phyloP scores from a whole-genome alignment of 2,888 invertebrate genomes.

The Pegoplata infirma region DNA sequence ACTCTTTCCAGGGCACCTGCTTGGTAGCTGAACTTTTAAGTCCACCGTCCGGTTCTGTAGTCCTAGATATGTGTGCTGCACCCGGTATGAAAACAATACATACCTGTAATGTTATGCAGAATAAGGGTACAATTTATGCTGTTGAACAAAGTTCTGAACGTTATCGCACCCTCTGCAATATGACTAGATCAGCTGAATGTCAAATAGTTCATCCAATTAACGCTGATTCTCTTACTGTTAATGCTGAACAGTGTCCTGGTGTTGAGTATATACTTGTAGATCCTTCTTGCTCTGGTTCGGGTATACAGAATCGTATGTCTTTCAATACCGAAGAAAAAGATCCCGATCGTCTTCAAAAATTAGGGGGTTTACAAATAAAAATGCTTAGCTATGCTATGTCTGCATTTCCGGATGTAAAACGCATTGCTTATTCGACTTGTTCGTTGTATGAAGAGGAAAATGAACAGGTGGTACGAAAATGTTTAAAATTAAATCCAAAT shows the following conservation, averaged over 20 bases:
- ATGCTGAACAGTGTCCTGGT: slow-evolving; percentile 75
- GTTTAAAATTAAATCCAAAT: slow-evolving; percentile 75
- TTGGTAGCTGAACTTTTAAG: slow-evolving; percentile 89
- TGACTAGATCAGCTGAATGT: slow-evolving; percentile 83
- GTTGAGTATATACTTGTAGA: slow-evolving; percentile 96
- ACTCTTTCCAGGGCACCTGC: slow-evolving; percentile 88
- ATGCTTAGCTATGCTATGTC: slow-evolving; percentile 92
- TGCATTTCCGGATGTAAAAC: slow-evolving; percentile 88
- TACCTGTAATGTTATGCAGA: slow-evolving; percentile 88
- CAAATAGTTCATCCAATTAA: slow-evolving; percentile 84
- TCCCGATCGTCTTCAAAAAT: slow-evolving; percentile 81
- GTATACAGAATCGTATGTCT: slow-evolving; percentile 81
- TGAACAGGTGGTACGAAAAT: slow-evolving; percentile 85
- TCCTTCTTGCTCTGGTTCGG: slow-evolving; percentile 97
- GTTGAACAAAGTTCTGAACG: slow-evolving; percentile 87
- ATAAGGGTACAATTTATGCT: slow-evolving; percentile 89
- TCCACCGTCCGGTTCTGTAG: slow-evolving; percentile 85
- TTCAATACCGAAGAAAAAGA: slow-evolving; percentile 79
- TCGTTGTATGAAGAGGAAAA: slow-evolving; percentile 94
- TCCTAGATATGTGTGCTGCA: slow-evolving; percentile 97
- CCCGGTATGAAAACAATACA: slow-evolving; percentile 98
- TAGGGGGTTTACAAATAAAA: slow-evolving; percentile 89
- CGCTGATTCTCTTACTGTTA: slow-evolving; percentile 85
- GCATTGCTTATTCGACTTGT: slow-evolving; percentile 97
- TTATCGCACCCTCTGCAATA: slow-evolving; percentile 82